These are phyloP conservation scores for Heterotis niloticus DNA, from an alignment of 2,113 vertebrate genomes.

Conservation along the genomic window DNA sequence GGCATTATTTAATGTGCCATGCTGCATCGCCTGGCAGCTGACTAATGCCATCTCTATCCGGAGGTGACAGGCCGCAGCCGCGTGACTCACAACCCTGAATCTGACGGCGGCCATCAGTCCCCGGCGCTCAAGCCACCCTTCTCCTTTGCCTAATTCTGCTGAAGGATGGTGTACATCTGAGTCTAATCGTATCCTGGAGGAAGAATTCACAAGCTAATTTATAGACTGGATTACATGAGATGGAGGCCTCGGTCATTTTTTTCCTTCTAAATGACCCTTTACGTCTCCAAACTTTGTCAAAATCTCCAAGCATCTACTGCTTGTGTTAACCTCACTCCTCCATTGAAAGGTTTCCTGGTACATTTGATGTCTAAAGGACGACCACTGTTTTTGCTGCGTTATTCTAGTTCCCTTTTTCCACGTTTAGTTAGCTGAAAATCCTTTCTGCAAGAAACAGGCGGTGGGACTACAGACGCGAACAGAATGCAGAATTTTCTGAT, in stretches of 20 bases:
- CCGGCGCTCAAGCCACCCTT: neutral
- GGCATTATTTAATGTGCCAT: neutral
- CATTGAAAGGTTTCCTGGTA: too few species aligned
- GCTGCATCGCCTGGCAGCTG: neutral
- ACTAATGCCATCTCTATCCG: neutral
- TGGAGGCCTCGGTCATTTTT: neutral
- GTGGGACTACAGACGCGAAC: neutral
- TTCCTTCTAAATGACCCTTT: neutral
- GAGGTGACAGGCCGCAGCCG: too few species aligned
- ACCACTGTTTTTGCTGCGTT: neutral
- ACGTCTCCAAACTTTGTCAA: neutral
- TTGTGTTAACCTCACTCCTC: too few species aligned
- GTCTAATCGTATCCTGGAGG: conserved; percentile 8
- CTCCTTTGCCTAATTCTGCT: neutral
- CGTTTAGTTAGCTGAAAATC: neutral
- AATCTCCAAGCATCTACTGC: too few species aligned
- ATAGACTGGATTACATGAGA: neutral
- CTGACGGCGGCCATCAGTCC: neutral
- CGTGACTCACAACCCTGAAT: neutral
- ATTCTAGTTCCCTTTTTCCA: neutral
- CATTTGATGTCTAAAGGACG: neutral
- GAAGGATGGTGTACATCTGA: neutral
- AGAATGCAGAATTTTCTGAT: neutral
- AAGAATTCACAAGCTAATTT: conserved; percentile 26
- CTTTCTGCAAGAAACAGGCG: conserved; percentile 5